Percentiles rank a stretch among this genome's conserved stretches.
Conservation (phyloP, 2,888 invertebrate genomes). For the Tinea semifulvella region DNA sequence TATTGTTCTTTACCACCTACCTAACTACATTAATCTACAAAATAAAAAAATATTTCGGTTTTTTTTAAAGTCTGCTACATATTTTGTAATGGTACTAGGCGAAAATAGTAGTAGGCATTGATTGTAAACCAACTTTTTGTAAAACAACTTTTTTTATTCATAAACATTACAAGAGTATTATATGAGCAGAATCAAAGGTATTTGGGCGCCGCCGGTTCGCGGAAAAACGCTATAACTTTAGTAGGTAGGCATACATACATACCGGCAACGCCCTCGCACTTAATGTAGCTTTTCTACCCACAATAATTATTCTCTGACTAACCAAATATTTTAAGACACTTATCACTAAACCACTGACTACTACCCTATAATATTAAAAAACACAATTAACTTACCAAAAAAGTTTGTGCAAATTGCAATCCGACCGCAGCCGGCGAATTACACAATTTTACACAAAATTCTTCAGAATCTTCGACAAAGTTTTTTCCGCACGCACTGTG, state of each 20-base stretch:
- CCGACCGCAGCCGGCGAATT: constrained; percentile 58
- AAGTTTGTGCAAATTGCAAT: constrained; percentile 61
- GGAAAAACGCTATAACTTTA: constrained; percentile 42
- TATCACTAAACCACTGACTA: background rate
- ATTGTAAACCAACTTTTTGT: no score
- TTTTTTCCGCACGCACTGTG: constrained; percentile 68
- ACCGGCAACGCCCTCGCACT: constrained; percentile 45
- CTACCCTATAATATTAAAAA: constrained; percentile 1
- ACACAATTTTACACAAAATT: constrained; percentile 66
- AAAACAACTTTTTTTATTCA: no score
- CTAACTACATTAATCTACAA: no score
- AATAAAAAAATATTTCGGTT: no score
- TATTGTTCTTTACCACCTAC: no score
- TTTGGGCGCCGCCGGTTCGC: constrained; percentile 28
- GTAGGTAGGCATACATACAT: constrained; percentile 28
- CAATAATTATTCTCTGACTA: background rate
- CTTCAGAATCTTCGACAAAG: constrained; percentile 67
- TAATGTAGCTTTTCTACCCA: constrained; percentile 1
- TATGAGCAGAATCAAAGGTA: constrained; percentile 15
- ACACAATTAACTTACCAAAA: constrained; percentile 45
- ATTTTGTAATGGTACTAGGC: no score
- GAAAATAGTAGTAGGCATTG: no score
- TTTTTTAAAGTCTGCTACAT: no score
- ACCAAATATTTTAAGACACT: constrained; percentile 23
- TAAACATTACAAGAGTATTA: no score